A percentile compares a stretch with the other conserved stretches of the same genome.
phyloP scores from a whole-genome alignment of 53 echinoderm and acorn worm genomes.

The Astropecten irregularis region DNA sequence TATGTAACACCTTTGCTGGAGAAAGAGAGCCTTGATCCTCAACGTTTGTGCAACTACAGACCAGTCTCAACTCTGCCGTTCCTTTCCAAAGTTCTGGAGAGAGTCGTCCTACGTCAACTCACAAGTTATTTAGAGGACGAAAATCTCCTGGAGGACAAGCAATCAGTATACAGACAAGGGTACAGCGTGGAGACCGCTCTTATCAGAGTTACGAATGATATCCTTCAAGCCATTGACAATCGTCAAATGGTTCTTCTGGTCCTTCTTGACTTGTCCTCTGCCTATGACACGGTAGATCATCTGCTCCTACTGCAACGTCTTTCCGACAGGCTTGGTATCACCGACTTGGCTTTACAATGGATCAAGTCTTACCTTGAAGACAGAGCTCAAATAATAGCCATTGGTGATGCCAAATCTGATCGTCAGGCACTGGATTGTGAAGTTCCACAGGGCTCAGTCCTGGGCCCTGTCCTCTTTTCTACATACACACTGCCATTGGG shows the following conservation, averaged over 20 bases:
- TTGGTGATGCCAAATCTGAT: too few species aligned
- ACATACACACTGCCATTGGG: slow-evolving; percentile 15
- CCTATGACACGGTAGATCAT: slow-evolving; percentile 6
- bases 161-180: background rate
- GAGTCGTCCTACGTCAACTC: background rate
- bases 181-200: background rate
- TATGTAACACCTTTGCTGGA: background rate
- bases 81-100: slow-evolving; percentile 1
- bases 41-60: background rate
- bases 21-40: background rate
- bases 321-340: slow-evolving; percentile 9
- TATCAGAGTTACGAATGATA: background rate
- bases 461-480: too few species aligned
- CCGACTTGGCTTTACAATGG: background rate
- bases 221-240: background rate
- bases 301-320: slow-evolving; percentile 3
- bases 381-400: background rate
- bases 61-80: slow-evolving; percentile 1
- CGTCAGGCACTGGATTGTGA: background rate
- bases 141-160: background rate
- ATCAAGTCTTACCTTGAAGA: background rate
- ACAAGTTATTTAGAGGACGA: background rate
- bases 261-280: background rate
- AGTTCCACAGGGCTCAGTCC: slow-evolving; percentile 28
- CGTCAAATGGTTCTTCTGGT: background rate